These are phyloP conservation scores for Phylloscopus trochilus DNA, from an alignment of 2,113 vertebrate species.

Conservation along the genomic window DNA sequence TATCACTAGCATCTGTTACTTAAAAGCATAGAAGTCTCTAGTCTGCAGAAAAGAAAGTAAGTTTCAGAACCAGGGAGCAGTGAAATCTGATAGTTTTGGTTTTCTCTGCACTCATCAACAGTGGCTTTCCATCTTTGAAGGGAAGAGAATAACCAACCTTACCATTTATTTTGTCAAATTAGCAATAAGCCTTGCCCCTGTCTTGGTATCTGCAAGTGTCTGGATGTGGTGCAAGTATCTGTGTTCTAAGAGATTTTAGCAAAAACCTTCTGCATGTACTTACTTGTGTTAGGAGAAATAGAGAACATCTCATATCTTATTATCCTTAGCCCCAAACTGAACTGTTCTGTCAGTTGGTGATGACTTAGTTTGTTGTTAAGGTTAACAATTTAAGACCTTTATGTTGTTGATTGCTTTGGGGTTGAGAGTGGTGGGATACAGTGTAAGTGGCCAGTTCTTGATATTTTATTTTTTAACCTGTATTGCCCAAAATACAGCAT, in stretches of 20 bases:
- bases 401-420: not conserved
- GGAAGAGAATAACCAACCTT: not conserved
- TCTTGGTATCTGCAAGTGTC: conserved; percentile 72
- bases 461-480: not conserved
- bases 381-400: not conserved
- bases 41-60: not conserved
- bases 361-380: not conserved
- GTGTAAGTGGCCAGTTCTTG: not conserved
- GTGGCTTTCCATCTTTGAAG: not conserved
- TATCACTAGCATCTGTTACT: not conserved
- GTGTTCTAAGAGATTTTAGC: conserved; percentile 72
- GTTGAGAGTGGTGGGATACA: not conserved
- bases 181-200: conserved; percentile 62
- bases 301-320: not conserved
- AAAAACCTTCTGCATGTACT: conserved; percentile 74
- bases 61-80: not conserved
- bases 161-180: conserved; percentile 74
- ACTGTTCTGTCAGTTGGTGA: not conserved
- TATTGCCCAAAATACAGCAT: not conserved
- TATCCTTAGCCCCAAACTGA: not conserved
- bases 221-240: conserved; percentile 70
- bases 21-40: not conserved
- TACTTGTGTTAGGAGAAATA: not conserved
- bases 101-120: not conserved
- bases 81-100: not conserved